Evolutionary conservation across 2,888 invertebrate species (phyloP).

Genomic region (Cheilosia impressa): DNA sequence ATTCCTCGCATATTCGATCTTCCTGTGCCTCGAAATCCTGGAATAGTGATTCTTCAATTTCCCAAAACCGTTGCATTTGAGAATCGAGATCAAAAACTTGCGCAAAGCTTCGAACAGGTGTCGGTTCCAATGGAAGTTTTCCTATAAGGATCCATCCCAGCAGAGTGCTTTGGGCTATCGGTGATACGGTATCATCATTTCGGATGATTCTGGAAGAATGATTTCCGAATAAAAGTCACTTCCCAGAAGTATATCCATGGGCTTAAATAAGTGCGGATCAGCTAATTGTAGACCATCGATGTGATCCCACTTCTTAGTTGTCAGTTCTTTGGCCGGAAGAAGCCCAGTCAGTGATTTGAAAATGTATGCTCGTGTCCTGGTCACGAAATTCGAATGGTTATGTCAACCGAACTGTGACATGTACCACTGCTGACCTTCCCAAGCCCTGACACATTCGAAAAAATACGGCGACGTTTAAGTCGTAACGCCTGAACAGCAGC

Average conservation of each 20-base stretch:
- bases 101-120: neutral
- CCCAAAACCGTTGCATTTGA: slow-evolving; percentile 27
- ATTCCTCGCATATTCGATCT: slow-evolving; percentile 7
- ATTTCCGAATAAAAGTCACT: slow-evolving; percentile 15
- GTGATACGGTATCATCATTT: neutral
- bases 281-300: neutral
- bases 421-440: slow-evolving; percentile 26
- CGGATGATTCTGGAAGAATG: neutral
- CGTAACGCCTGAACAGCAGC: slow-evolving; percentile 8
- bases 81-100: neutral
- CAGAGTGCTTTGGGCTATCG: neutral
- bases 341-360: slow-evolving; percentile 19
- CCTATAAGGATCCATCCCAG: slow-evolving; percentile 14
- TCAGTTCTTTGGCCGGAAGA: slow-evolving; percentile 20
- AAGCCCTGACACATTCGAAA: slow-evolving; percentile 22
- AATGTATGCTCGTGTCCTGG: slow-evolving; percentile 2
- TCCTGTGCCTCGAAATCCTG: neutral
- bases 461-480: too few relatives aligned
- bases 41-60: slow-evolving; percentile 13
- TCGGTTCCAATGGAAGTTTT: neutral
- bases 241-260: slow-evolving; percentile 17
- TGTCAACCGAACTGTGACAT: too few relatives aligned
- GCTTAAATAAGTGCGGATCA: too few relatives aligned
- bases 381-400: slow-evolving; percentile 17
- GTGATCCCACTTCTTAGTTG: slow-evolving; percentile 5